Base-by-base conservation (phyloP, 2,888 invertebrate genomes). In the Carpatolechia fugitivella region DNA sequence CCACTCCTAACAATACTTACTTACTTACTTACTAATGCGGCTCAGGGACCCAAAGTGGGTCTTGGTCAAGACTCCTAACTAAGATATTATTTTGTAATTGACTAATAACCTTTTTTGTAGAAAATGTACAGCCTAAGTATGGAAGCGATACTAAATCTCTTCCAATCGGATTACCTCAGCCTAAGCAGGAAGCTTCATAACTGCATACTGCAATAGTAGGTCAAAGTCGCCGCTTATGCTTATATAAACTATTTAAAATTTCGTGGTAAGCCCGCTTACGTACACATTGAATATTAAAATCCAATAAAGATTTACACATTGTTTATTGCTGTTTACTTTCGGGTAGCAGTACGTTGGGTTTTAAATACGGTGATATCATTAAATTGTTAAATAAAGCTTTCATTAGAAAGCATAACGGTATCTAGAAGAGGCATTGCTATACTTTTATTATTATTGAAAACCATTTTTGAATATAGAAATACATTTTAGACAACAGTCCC, bases 151-250 rank as follows among this genome's bases (percentile, higher is more conserved):
- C 61, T 63, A 66, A 74, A 70, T 72, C 71, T 72, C 55, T 67
- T 68, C 38, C 66, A 82, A 84, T 81, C 77, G 74, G 78, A 80
- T 84, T 81, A 80, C 6, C 67, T 62, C 57, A 60, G 68, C 63
- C 69, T 64, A 71, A 65, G 62, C 68, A 67, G 69, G 80, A 82
- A 76, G 65, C 78, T 81, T 49, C 71, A 73, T 61, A 48, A 66
- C 52, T 50, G 52, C 41, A 46, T 63, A n/a, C n/a, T n/a, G n/a
- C n/a, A n/a, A n/a, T n/a, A 52, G 58, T 60, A 66, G 80, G 79
- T 78, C 77, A 79, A 75, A 76, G 74, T 66, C 70, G 69, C 24
- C 38, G 24, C 1, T 41, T 49, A 20, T 18, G 47, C 20, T 49
- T 49, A 33, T 20, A 16, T 29, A 11, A 3, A 38, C 38, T 50